Conservation (phyloP, 2,797 vertebrate genomes). For the Vespertilio murinus region DNA sequence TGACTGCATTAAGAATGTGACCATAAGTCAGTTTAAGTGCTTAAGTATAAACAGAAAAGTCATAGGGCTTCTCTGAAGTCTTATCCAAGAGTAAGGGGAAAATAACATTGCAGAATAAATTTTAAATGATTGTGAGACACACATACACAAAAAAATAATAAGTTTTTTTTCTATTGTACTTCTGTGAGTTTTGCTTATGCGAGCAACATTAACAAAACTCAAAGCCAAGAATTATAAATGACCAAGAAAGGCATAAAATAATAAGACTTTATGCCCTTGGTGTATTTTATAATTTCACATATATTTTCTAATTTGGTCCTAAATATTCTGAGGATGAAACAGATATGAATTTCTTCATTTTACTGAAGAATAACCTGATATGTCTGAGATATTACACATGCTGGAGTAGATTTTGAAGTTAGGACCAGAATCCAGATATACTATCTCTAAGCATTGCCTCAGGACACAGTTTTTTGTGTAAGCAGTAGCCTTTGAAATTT, state of each 20-base stretch:
- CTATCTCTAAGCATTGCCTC: neutral
- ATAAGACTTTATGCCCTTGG: neutral
- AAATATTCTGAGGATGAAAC: neutral
- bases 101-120: neutral
- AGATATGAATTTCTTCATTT: neutral
- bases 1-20: neutral
- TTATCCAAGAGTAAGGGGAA: neutral
- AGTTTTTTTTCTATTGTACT: neutral
- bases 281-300: neutral
- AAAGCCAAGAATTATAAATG: neutral
- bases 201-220: conserved; percentile 6
- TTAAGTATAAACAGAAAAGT: neutral
- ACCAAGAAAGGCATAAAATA: neutral
- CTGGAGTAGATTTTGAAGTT: neutral
- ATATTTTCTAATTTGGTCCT: neutral
- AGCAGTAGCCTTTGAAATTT: neutral
- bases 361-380: neutral
- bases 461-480: neutral
- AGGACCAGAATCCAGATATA: neutral
- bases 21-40: neutral
- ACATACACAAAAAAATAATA: neutral
- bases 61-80: neutral
- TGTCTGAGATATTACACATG: neutral
- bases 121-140: neutral
- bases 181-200: neutral